Evolutionary conservation across 2,113 vertebrate genomes (phyloP), one percentile per base, ranked within the genome.

Genomic region (Pseudopipra pipra): DNA sequence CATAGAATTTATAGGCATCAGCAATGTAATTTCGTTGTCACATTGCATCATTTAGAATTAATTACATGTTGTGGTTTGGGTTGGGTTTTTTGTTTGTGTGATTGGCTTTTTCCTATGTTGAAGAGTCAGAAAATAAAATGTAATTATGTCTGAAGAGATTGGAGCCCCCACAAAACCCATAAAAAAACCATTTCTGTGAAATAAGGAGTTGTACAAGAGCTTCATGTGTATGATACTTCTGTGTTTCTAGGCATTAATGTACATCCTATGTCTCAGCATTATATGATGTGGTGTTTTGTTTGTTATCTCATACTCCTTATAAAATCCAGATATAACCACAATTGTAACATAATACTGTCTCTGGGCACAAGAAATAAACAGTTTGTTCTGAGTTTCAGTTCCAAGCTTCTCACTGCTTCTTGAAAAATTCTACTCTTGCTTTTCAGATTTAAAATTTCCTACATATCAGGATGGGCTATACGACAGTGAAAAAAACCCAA

Each of bases 121-220:
- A 73, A 23, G 6, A 73, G 27, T 56, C 25, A 2, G 1, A 89
- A 90, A 80, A 56, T 14, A 44, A 85, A 4, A 2, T 39, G 6
- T 10, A 30, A 43, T 43, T 67, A 58, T 55, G 3, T 76, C 20
- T 86, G 47, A 41, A 8, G 3, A 21, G 14, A 41, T 5, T 70
- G 37, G 8, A 78, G 6, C 12, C 4, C 19, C 4, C 1, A 11
- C 28, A 55, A 55, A 24, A 59, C 1, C 6, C 4, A 5, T 59
- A 47, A 14, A 52, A 67, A 67, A 79, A 37, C 1, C 1, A 22
- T 39, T 27, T 56, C 19, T 49, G 5, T 46, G 44, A 56, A 89
- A 84, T 35, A 31, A 47, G 52, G 5, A 68, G 44, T 12, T 67
- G 2, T 8, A 37, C 49, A 27, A 63, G 14, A 33, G 21, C 11